These are phyloP conservation scores for Mactromeris polynyma DNA, from an alignment of 2,888 invertebrate genomes.

Conservation along the genomic window DNA sequence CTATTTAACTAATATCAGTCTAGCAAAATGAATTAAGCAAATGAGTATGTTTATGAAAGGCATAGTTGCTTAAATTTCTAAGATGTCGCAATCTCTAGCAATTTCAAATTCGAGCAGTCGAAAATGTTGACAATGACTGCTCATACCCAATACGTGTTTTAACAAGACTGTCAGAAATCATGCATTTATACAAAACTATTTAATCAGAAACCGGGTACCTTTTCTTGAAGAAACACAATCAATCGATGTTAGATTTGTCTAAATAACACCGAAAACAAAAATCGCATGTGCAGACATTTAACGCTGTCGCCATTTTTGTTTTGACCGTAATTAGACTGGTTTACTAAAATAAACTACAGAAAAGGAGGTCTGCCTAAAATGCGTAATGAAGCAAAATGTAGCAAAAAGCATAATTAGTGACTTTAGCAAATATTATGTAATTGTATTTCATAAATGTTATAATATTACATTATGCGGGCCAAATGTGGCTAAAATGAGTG, in stretches of 20 bases:
- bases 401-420: no score
- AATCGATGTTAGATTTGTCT: neutral
- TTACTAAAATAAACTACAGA: neutral
- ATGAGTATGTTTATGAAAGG: no score
- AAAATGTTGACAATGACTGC: neutral
- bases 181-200: neutral
- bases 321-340: constrained; percentile 19
- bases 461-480: no score
- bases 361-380: no score
- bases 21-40: no score
- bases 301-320: constrained; percentile 46
- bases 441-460: no score
- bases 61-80: neutral
- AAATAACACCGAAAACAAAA: constrained; percentile 5
- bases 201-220: neutral
- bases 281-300: constrained; percentile 38
- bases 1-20: no score
- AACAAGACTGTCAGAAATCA: neutral
- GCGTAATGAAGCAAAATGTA: no score
- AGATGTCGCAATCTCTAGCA: neutral
- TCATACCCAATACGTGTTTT: neutral
- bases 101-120: neutral
- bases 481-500: no score
- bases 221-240: neutral
- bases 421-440: no score